A percentile compares a stretch with the other conserved stretches of the same genome.
Conservation (phyloP, 2,113 vertebrate species). For the Buteo buteo region DNA sequence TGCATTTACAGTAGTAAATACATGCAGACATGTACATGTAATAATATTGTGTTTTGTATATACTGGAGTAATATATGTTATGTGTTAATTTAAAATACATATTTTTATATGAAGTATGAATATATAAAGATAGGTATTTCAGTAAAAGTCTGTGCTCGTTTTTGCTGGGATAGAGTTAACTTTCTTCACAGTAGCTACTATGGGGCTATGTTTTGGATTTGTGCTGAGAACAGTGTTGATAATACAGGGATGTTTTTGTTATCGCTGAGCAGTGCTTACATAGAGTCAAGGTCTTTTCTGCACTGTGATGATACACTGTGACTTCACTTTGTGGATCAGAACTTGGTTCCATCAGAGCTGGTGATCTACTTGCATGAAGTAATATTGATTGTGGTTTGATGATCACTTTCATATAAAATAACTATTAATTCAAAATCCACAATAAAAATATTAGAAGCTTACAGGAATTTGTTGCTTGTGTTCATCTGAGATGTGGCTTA, state of each 20-base stretch:
- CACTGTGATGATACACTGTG: background rate
- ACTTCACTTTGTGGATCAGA: background rate
- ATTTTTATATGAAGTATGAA: background rate
- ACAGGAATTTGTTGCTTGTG: background rate
- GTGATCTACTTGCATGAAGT: background rate
- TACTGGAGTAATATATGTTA: background rate
- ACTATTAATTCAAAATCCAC: background rate
- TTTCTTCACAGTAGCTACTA: too few relatives aligned
- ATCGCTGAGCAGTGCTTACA: too few relatives aligned
- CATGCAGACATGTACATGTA: rapidly evolving
- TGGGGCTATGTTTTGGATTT: too few relatives aligned
- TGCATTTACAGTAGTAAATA: background rate
- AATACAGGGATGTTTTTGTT: too few relatives aligned
- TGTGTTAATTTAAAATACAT: background rate
- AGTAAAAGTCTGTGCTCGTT: background rate
- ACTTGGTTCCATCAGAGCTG: background rate
- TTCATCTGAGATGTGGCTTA: background rate
- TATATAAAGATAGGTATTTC: background rate
- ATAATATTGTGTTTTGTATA: rapidly evolving
- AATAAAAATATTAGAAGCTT: background rate
- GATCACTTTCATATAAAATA: background rate
- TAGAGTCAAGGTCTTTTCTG: too few relatives aligned
- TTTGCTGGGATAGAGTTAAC: too few relatives aligned
- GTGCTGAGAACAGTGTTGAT: too few relatives aligned
- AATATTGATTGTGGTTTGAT: background rate